Base-by-base conservation (phyloP, 2,797 vertebrate species). In the Gallinago stenura region DNA sequence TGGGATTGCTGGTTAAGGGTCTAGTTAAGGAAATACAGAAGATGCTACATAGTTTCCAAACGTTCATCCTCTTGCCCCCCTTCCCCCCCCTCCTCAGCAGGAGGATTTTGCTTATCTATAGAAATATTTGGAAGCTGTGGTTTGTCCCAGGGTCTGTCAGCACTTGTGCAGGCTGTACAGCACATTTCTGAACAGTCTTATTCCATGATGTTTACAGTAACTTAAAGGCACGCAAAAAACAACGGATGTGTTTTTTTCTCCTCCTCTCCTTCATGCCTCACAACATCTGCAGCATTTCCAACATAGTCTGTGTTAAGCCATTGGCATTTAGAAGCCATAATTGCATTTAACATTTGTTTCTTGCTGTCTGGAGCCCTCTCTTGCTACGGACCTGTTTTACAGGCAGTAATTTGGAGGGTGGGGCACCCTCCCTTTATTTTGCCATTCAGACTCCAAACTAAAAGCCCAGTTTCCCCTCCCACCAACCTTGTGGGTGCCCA, bases 341-440 rank as follows among this genome's bases (percentile, higher is more conserved):
- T 79, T 93, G 62, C 66, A 31, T 90, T 92, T 91, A 64, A 68
- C 68, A 87, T 50, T 90, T 64, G 35, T 24, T 73, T 48, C 73
- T 92, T 62, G 69, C 73, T 84, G 61, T 58, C 54, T 91, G 88
- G 69, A 91, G 46, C 61, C 71, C 12, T 92, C 22, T 45, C 45
- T 88, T 84, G 43, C 70, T 87, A 18, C 51, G 84, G 73, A 72
- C 51, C 46, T 72, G 19, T 39, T 79, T 62, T 12, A n/a, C 28
- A 84, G 70, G 25, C 90, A 90, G 61, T 71, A 95, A 94, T 95
- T 94, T 94, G 71, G 57, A 91, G 85, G 88, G 86, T 89, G 73
- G 51, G 9, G 43, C 33, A 41, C 10, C 6, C 35, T 86, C 85
- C 33, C 26, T 20, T 75, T 73, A 19, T 30, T 73, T 88, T 90